phyloP scores from a whole-genome alignment of 2,888 invertebrate genomes.

The Drosophila atripex region DNA sequence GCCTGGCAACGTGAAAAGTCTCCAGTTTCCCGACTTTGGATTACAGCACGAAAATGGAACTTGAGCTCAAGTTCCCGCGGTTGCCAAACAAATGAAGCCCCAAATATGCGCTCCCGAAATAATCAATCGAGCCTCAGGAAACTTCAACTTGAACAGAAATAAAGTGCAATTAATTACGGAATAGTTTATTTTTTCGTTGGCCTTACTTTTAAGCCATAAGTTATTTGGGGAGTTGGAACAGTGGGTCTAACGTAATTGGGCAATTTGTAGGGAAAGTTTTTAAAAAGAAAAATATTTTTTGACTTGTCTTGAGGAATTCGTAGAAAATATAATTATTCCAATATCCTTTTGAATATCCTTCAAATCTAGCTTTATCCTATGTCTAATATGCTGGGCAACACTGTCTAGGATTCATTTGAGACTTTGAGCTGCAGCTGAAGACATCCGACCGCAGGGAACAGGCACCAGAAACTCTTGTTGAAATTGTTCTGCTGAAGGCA shows the following conservation, averaged over 20 bases:
- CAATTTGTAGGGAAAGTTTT: not conserved
- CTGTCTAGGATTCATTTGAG: constrained; percentile 45
- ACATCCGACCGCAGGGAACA: constrained; percentile 40
- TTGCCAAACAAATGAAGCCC: constrained; percentile 45
- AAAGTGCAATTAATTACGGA: constrained; percentile 70
- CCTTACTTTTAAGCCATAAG: constrained; percentile 32
- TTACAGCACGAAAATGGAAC: constrained; percentile 23
- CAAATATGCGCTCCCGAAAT: constrained; percentile 48
- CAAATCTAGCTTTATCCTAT: not conserved
- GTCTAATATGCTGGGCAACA: not conserved
- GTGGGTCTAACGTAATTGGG: not conserved
- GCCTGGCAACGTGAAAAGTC: constrained; percentile 9
- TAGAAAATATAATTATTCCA: not conserved
- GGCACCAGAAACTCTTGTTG: constrained; percentile 40
- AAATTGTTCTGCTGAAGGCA: constrained; percentile 25
- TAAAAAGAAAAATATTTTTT: not conserved
- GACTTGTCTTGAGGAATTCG: too few species aligned
- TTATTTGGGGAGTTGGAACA: constrained; percentile 10
- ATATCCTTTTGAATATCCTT: not conserved
- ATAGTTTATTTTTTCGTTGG: constrained; percentile 2
- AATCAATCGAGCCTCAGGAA: constrained; percentile 60
- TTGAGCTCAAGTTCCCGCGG: constrained; percentile 21
- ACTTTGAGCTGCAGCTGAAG: constrained; percentile 27
- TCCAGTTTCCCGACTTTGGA: constrained; percentile 14
- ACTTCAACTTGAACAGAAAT: constrained; percentile 45